These are phyloP conservation scores for Drosophila sturtevanti DNA, from an alignment of 1,140 invertebrate species.

Conservation along the genomic window DNA sequence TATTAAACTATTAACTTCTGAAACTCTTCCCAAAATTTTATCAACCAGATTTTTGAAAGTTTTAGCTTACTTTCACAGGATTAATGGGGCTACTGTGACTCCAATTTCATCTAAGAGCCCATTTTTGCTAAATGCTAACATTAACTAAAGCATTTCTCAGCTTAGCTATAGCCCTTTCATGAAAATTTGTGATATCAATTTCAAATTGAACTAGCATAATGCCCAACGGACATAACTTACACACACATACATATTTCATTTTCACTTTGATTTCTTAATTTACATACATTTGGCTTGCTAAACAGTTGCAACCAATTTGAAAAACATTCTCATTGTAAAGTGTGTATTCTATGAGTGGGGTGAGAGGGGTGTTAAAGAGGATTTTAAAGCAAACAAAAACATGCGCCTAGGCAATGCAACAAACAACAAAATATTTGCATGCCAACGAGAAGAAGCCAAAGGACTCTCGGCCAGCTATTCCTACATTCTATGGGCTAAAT, in stretches of 20 bases:
- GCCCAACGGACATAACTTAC: not conserved
- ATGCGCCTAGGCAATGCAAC: slow-evolving; percentile 4
- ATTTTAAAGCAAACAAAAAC: slow-evolving; percentile 5
- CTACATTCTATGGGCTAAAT: slow-evolving; percentile 18
- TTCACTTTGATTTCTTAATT: slow-evolving; percentile 4
- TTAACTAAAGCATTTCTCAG: not conserved
- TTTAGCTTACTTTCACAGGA: no score
- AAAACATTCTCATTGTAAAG: slow-evolving; percentile 5
- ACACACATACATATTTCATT: not conserved
- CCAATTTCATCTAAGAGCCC: not conserved
- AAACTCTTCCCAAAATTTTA: no score
- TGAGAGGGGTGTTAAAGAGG: not conserved
- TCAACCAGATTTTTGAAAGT: no score
- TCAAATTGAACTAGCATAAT: not conserved
- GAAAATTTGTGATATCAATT: not conserved
- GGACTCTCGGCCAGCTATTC: not conserved
- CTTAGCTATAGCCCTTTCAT: not conserved
- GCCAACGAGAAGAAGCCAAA: not conserved
- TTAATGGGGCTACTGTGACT: no score
- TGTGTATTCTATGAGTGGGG: not conserved
- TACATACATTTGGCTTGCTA: slow-evolving; percentile 9
- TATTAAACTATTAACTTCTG: no score
- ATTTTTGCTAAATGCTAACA: no score
- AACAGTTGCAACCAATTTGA: slow-evolving; percentile 1
- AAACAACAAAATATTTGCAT: slow-evolving; percentile 4